These are phyloP conservation scores for Chelonia mydas DNA, from an alignment of 2,797 vertebrate genomes.

Conservation along the genomic window DNA sequence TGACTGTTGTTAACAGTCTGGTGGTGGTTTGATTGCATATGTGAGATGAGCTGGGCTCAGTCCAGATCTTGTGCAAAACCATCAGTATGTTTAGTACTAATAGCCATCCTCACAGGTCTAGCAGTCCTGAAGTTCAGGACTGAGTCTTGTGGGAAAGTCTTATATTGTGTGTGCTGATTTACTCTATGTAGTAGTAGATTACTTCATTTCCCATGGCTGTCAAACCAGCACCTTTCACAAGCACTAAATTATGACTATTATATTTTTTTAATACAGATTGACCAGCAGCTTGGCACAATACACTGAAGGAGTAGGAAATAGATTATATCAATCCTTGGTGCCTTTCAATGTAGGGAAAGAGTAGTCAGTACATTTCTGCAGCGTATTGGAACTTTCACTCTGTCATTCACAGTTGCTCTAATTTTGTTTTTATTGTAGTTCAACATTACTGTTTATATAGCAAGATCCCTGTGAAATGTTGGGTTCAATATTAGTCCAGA, in stretches of 20 bases:
- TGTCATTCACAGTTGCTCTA: not conserved
- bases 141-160: not conserved
- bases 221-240: not conserved
- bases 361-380: not conserved
- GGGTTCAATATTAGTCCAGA: not conserved
- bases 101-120: accelerated
- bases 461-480: not conserved
- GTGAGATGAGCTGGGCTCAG: not conserved
- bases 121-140: not conserved
- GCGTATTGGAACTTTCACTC: not conserved
- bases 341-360: not conserved
- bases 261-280: not conserved
- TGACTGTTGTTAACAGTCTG: not conserved
- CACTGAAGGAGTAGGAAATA: no score
- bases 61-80: accelerated
- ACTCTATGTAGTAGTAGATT: not conserved
- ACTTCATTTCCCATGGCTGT: not conserved
- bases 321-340: not conserved
- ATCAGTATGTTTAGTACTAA: not conserved
- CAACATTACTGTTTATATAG: not conserved
- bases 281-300: not conserved
- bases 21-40: not conserved
- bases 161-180: not conserved
- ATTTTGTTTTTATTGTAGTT: not conserved
- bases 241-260: not conserved